These are phyloP conservation scores for Mionectes olivaceus DNA, from an alignment of 2,797 vertebrate genomes.

Conservation along the genomic window DNA sequence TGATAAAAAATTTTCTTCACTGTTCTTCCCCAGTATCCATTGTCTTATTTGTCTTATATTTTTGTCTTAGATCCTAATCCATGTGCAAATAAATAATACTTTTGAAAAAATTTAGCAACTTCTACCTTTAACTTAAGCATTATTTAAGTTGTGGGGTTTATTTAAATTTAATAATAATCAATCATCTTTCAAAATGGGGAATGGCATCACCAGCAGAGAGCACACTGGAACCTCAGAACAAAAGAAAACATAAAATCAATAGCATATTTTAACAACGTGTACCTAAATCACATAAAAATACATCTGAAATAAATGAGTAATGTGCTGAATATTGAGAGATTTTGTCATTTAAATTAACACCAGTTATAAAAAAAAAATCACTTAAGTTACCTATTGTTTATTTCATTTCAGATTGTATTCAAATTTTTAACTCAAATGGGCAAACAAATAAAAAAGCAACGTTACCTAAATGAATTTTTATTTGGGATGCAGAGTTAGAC, in stretches of 20 bases:
- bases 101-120: background rate
- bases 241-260: constrained; percentile 63
- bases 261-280: constrained; percentile 19
- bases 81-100: background rate
- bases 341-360: constrained; percentile 23
- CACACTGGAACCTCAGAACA: constrained; percentile 57
- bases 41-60: background rate
- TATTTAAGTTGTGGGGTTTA: background rate
- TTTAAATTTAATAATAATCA: background rate
- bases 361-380: background rate
- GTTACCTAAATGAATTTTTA: constrained; percentile 2
- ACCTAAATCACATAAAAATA: constrained; percentile 24
- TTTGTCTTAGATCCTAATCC: background rate
- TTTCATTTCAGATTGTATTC: constrained; percentile 21
- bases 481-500: constrained; percentile 48
- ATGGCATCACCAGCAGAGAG: constrained; percentile 56
- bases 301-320: constrained; percentile 26
- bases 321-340: background rate
- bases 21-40: background rate
- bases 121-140: background rate
- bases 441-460: background rate
- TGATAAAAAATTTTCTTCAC: background rate
- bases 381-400: constrained; percentile 27
- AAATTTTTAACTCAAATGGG: constrained; percentile 13
- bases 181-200: constrained; percentile 23